Conservation (phyloP, 2,797 vertebrate genomes). For the Ficedula albicollis region DNA sequence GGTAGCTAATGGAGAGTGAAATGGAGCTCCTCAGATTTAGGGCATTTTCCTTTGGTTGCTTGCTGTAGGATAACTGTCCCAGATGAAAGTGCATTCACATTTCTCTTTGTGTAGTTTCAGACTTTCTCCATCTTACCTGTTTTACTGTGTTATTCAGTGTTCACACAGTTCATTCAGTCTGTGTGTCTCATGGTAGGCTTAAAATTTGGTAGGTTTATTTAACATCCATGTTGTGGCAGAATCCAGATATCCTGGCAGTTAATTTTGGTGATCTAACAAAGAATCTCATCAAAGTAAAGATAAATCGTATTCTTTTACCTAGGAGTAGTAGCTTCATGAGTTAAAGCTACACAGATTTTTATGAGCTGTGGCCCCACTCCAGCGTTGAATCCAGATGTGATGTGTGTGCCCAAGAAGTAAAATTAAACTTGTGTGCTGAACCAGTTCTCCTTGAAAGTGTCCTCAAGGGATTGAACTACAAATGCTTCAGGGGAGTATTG, state of each 20-base stretch:
- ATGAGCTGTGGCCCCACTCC: neutral
- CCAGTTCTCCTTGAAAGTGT: neutral
- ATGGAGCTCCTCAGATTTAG: neutral
- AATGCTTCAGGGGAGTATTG: neutral
- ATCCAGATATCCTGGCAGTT: neutral
- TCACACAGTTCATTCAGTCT: neutral
- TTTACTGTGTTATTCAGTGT: neutral
- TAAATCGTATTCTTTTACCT: neutral
- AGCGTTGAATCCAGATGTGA: neutral
- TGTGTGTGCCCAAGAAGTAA: neutral
- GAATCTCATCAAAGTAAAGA: conserved; percentile 1
- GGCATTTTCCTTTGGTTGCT: neutral
- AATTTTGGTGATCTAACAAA: neutral
- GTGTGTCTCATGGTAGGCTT: neutral
- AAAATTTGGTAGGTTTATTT: neutral
- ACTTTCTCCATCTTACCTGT: neutral
- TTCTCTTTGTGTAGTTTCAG: neutral
- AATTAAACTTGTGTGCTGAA: neutral
- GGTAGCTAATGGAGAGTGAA: neutral
- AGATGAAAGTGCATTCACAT: neutral
- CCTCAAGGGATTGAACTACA: neutral
- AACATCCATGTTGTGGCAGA: neutral
- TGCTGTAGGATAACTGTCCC: neutral
- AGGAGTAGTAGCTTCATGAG: neutral
- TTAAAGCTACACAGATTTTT: conserved; percentile 2